A percentile compares a stretch with the other conserved stretches of the same genome.
Conservation (phyloP, 2,888 invertebrate genomes). For the Lepidonotus clava region DNA sequence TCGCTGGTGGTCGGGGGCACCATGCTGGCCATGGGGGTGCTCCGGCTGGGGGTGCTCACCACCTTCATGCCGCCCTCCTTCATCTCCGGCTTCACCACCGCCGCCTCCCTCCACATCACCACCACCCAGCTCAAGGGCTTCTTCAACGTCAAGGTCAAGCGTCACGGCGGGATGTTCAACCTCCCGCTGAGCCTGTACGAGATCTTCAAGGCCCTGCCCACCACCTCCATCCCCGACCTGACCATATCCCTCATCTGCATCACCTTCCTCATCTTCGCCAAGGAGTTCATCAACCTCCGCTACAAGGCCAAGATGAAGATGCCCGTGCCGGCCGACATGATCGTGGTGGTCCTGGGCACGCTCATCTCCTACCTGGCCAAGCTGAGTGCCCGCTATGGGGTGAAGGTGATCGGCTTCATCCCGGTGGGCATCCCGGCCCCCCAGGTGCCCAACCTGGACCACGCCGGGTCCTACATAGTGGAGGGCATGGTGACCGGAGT, state of each 20-base stretch:
- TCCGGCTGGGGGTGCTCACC: constrained; percentile 88
- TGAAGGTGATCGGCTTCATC: constrained; percentile 64
- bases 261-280: constrained; percentile 83
- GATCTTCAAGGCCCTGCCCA: constrained; percentile 82
- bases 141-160: constrained; percentile 71
- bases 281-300: constrained; percentile 75
- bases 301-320: constrained; percentile 84
- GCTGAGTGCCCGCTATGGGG: background rate
- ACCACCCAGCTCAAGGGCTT: constrained; percentile 66
- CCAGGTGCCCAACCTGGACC: constrained; percentile 70
- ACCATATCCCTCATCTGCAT: constrained; percentile 85
- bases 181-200: constrained; percentile 74
- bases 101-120: constrained; percentile 66
- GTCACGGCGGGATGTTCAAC: constrained; percentile 72
- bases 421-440: constrained; percentile 75
- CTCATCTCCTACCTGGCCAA: background rate
- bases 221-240: constrained; percentile 85
- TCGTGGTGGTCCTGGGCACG: constrained; percentile 74
- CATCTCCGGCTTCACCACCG: constrained; percentile 66
- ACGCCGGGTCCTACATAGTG: background rate
- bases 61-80: constrained; percentile 88
- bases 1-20: constrained; percentile 69
- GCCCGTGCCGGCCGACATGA: constrained; percentile 82
- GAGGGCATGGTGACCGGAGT: constrained; percentile 57
- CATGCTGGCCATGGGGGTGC: constrained; percentile 89